A percentile compares a stretch with the other conserved stretches of the same genome.
phyloP scores from a whole-genome alignment of 2,888 invertebrate genomes.

The Troides aeacus region DNA sequence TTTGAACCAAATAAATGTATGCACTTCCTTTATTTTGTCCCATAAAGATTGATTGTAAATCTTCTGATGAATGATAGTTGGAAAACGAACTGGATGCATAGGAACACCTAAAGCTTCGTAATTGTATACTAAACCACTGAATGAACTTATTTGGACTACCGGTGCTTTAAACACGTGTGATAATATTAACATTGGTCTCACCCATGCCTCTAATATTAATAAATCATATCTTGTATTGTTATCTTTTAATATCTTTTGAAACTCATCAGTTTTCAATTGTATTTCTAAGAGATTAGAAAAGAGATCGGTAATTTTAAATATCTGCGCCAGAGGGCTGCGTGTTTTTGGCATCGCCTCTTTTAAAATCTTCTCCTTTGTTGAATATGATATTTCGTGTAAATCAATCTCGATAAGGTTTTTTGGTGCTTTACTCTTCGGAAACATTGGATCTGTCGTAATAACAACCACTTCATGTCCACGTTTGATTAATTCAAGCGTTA shows the following conservation, averaged over 20 bases:
- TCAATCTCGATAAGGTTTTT: conserved; percentile 50
- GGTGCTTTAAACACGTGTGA: conserved; percentile 45
- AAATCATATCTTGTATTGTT: conserved; percentile 39
- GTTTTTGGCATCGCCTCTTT: conserved; percentile 26
- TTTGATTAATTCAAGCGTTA: conserved; percentile 46
- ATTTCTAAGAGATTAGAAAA: conserved; percentile 16
- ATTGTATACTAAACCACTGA: conserved; percentile 34
- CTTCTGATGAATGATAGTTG: conserved; percentile 20
- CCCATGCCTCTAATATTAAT: conserved; percentile 41
- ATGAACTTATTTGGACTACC: conserved; percentile 45
- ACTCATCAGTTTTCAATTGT: conserved; percentile 14
- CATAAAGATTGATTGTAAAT: conserved; percentile 30
- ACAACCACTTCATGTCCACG: conserved; percentile 47
- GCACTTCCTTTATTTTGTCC: conserved; percentile 31
- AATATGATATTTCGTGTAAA: conserved; percentile 40
- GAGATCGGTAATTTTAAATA: conserved; percentile 21
- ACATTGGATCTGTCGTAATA: conserved; percentile 39
- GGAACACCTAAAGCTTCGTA: conserved; percentile 38
- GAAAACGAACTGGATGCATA: conserved; percentile 38
- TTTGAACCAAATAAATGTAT: conserved; percentile 16
- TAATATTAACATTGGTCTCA: conserved; percentile 35
- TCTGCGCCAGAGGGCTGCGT: conserved; percentile 17
- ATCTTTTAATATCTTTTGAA: conserved; percentile 26
- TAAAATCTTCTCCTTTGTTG: conserved; percentile 22
- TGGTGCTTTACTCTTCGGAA: conserved; percentile 29